These are phyloP conservation scores for Eledona agricola DNA, from an alignment of 2,888 invertebrate genomes.

Conservation along the genomic window DNA sequence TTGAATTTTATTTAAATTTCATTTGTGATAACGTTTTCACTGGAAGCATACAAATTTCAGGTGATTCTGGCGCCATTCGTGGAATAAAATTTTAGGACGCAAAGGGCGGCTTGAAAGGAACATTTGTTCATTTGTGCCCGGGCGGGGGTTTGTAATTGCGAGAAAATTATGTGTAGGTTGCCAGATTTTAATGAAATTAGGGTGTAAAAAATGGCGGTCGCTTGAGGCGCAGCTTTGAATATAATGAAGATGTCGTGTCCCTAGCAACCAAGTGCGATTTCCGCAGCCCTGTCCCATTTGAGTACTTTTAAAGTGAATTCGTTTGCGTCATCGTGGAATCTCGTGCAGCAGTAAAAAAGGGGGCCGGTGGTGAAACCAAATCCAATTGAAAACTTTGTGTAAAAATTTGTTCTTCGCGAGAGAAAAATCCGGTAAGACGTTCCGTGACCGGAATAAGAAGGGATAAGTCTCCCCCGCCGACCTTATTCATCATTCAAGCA, in stretches of 20 bases:
- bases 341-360: conserved; percentile 25
- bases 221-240: neutral
- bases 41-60: no score
- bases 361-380: conserved; percentile 21
- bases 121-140: no score
- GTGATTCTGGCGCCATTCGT: no score
- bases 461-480: conserved; percentile 10
- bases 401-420: conserved; percentile 22
- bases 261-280: no score
- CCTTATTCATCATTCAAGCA: conserved; percentile 47
- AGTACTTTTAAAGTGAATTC: conserved; percentile 21
- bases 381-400: conserved; percentile 31
- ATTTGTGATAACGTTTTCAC: no score
- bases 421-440: conserved; percentile 25
- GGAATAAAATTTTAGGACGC: no score
- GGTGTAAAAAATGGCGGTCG: conserved; percentile 11
- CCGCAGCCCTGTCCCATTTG: conserved; percentile 6
- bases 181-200: conserved; percentile 17
- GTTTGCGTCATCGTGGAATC: conserved; percentile 19
- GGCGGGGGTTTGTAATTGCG: no score
- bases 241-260: conserved; percentile 16
- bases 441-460: conserved; percentile 28
- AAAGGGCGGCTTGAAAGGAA: no score
- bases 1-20: no score
- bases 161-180: conserved; percentile 8